Base-by-base conservation (phyloP, 2,113 vertebrate species). In the Pyrgilauda ruficollis region DNA sequence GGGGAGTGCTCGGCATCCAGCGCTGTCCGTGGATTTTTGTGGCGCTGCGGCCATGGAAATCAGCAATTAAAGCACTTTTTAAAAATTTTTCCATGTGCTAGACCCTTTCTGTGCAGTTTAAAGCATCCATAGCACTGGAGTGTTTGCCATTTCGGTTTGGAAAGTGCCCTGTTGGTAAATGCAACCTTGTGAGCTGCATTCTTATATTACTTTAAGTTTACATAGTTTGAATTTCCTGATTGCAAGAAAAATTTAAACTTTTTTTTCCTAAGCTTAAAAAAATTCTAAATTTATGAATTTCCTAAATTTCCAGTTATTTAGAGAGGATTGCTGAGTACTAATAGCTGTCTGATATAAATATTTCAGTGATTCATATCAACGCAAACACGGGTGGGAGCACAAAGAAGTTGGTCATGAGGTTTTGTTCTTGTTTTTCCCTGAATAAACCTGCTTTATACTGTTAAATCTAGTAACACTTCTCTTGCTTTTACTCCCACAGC, bases 61-160 rank as follows among this genome's bases (percentile, higher is more conserved):
- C 1, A 33, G 20, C 4, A 3, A 1, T 15, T 4, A 0, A 1
- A 2, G 7, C 4, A 1, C 4, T 22, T 8, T 2, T 5, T 6
- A 10, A 0, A 5, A 24, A 8, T 22, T 26, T 28, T 15, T 28
- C 0, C 0, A 9, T 12, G 20, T 20, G 11, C 17, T 9, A 18
- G 13, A 2, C 7, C 6, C 2, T 3, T 70, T 11, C 5, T 21
- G 7, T 16, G 14, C 16, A 5, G 1, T 22, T 5, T 8, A 20
- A 28, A 17, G 0, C 5, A n/a, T 1, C 6, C 23, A 14, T 4
- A 2, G 28, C 18, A 8, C 1, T 14, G 26, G 4, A 14, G 0
- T 9, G 9, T 11, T 22, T 0, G 14, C 7, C 8, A 8, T 43
- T 56, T 10, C 3, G 4, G 0, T 31, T 35, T 33, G 1, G 44